Evolutionary conservation across 2,888 invertebrate species (phyloP), one percentile per base, ranked within the genome.

Genomic region (Phytoseiulus persimilis): DNA sequence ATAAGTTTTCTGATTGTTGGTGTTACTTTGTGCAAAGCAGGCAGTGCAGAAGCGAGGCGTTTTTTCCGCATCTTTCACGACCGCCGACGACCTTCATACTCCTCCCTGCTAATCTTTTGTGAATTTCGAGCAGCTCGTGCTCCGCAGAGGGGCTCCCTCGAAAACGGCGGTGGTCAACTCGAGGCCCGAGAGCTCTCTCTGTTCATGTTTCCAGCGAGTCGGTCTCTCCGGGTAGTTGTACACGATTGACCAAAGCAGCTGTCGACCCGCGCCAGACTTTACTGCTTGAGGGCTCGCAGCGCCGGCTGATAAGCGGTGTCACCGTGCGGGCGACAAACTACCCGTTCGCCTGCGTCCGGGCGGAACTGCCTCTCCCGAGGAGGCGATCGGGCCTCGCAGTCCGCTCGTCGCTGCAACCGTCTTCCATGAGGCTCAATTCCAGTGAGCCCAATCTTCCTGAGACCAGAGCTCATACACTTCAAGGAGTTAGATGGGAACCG

Each of bases 1-100:
- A 45, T 87, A 87, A 87, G 87, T 87, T 87, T 39, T 87, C 45
- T 45, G 87, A 87, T 87, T 87, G 87, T 65, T 65, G 65, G 65
- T 65, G 65, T 65, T 14, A 65, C 65, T 65, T 65, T 28, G 65
- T 18, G 65, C 65, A 65, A 65, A 65, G 18, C 65, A 65, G 65
- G 65, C 65, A 2, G 65, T 23, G 65, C 18, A 65, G 18, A 65
- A 65, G 14, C 39, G 39, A 39, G 39, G 39, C 9, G 3, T 3
- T 39, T 39, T 39, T 39, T 39, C 39, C 65, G 65, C 65, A 28
- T 65, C 18, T 28, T 65, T 28, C 65, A 28, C 5, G 18, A 28
- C 65, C 65, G 1, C 14, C 65, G 18, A 18, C 65, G 28, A 65
- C 28, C 23, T 65, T 14, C 46, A 46, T 46, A 6, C 65, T 65